These are phyloP conservation scores for Onychostruthus taczanowskii DNA, from an alignment of 2,113 vertebrate genomes.

Conservation along the genomic window DNA sequence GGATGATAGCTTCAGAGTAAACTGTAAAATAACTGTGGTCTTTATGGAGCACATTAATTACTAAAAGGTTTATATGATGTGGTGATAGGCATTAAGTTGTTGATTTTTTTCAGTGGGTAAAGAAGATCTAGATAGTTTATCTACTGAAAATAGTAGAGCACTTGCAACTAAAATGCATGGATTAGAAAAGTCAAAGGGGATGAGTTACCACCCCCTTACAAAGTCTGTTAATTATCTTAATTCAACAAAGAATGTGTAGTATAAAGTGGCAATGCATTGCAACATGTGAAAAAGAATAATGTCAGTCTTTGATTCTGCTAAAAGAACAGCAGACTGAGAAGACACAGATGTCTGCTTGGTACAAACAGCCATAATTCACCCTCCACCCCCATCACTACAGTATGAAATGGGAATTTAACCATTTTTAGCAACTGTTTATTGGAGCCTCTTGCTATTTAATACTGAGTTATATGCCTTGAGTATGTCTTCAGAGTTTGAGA, in stretches of 20 bases:
- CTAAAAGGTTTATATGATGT: not conserved
- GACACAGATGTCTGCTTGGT: conserved; percentile 11
- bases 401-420: not conserved
- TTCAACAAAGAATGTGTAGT: not conserved
- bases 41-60: not conserved
- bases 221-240: not conserved
- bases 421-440: not conserved
- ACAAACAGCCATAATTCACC: not conserved
- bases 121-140: not conserved
- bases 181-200: not conserved
- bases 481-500: not conserved
- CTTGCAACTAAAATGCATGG: not conserved
- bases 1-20: not conserved
- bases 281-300: not conserved
- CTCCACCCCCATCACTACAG: not conserved
- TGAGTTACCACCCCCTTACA: not conserved
- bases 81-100: not conserved
- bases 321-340: not conserved
- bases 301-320: not conserved
- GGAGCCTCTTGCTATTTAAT: not conserved
- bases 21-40: not conserved
- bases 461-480: not conserved
- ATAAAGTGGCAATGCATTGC: not conserved
- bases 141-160: not conserved
- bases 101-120: not conserved